Evolutionary conservation across 2,888 invertebrate species (phyloP), one percentile per base, ranked within the genome.

Genomic region (Sceliomorpha sp.): DNA sequence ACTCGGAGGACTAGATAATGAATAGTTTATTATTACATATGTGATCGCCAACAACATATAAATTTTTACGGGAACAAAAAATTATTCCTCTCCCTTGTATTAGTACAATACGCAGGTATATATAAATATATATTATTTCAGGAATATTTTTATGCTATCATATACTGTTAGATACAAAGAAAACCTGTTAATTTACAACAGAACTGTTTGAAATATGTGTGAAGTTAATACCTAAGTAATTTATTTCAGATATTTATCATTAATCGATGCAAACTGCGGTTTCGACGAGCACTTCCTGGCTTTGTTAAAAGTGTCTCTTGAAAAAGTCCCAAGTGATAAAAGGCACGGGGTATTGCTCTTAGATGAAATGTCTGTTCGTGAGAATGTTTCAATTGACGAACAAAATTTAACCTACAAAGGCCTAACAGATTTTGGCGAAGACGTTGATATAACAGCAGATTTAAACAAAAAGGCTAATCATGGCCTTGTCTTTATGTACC

Each of bases 401-500:
- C n/a, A n/a, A n/a, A n/a, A n/a, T n/a, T 26, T 68, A 26, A 58
- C 66, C 5, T 56, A 56, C n/a, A 50, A 39, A 27, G 73, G 73
- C 7, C 31, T 71, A 1, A 24, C 39, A 7, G 67, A 74, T 32
- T 71, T 74, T 36, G 70, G 67, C 12, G 37, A 39, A 26, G 37
- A 58, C 27, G 8, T 20, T 7, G 13, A 44, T 9, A 20, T 13
- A 8, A n/a, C 15, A 2, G 7, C 34, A 8, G 55, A 64, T 37
- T 17, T 58, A 15, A 26, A 45, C 5, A 17, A 53, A 6, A 63
- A 47, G 13, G 74, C 73, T 0, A 63, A 73, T 55, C 68, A 71
- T 40, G 63, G 63, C 3, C 47, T 74, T 5, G 68, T 76, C 1
- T 56, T 76, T 8, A 76, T 74, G 73, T 74, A 63, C 9, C 59